Evolutionary conservation across 2,888 invertebrate species (phyloP), one percentile per base, ranked within the genome.

Genomic region (Heliconius aoede): DNA sequence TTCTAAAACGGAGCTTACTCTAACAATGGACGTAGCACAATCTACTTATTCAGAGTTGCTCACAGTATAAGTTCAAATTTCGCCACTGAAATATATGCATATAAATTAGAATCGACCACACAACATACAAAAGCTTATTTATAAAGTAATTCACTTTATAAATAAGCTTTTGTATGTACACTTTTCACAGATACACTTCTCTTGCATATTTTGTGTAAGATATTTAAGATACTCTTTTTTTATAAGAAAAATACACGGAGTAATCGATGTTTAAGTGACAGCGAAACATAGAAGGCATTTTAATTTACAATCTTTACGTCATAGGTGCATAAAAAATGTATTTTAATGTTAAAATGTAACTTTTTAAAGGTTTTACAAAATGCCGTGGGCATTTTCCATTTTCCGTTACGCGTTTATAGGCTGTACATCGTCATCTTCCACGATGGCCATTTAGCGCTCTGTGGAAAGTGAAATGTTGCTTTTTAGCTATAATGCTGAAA

Each of bases 401-500:
- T 68, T 46, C 46, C 68, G 40, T 74, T 58, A 40, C 58, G 58
- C 67, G 58, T 68, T 68, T 32, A 61, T 60, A 74, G 60, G 13
- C 74, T 58, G 68, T 68, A 74, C n/a, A n/a, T n/a, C n/a, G n/a
- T n/a, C n/a, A 74, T 68, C 74, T 58, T 68, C 68, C 18, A 40
- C 46, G 68, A 74, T 51, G 61, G 60, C 60, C 61, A 74, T 58
- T 74, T 73, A 69, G 32, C n/a, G 36, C 64, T 65, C 40, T 30
- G 46, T 15, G 69, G n/a, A 24, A 69, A 69, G 55, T 69, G 32
- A 32, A 69, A n/a, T 46, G 69, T 68, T 69, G 30, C 69, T 69
- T 69, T 69, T 55, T 30, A 30, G 69, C 69, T 69, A 55, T 55
- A 51, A 69, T 69, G 8, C n/a, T 30, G 15, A n/a, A 69, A 69